These are phyloP conservation scores for Dreissena rostriformis DNA, from an alignment of 1,140 invertebrate genomes.

Conservation along the genomic window DNA sequence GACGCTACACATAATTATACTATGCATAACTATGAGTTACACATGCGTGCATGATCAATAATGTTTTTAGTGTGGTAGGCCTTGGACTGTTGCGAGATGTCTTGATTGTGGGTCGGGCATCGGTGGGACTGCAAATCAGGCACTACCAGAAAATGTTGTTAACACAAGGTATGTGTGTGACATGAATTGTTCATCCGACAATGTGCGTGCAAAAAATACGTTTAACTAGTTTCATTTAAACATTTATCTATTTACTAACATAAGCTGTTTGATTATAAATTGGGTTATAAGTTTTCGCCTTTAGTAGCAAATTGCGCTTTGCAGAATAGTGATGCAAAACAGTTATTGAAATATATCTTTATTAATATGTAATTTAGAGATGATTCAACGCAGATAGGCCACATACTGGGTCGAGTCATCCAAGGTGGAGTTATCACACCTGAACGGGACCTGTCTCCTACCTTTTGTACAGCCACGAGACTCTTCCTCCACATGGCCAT, in stretches of 20 bases:
- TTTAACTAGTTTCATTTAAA: neutral
- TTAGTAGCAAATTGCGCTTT: neutral
- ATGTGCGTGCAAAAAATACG: too few species aligned
- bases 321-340: neutral
- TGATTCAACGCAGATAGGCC: constrained; percentile 51
- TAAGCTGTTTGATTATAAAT: neutral
- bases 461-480: constrained; percentile 60
- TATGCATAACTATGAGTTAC: too few species aligned
- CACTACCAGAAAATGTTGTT: neutral
- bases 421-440: constrained; percentile 46
- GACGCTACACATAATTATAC: too few species aligned
- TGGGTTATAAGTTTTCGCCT: neutral
- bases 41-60: too few species aligned
- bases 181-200: neutral
- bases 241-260: neutral
- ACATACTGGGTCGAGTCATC: constrained; percentile 68
- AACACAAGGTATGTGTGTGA: neutral
- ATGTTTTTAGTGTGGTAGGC: constrained; percentile 48
- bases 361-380: neutral
- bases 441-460: constrained; percentile 62
- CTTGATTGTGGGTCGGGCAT: constrained; percentile 32
- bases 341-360: too few species aligned
- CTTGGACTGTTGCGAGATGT: constrained; percentile 14
- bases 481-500: constrained; percentile 70
- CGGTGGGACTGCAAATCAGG: constrained; percentile 15